Percentiles rank a stretch among this genome's conserved stretches.
These are phyloP conservation scores for Eonycteris spelaea DNA, from an alignment of 2,113 vertebrate species.

Conservation along the genomic window DNA sequence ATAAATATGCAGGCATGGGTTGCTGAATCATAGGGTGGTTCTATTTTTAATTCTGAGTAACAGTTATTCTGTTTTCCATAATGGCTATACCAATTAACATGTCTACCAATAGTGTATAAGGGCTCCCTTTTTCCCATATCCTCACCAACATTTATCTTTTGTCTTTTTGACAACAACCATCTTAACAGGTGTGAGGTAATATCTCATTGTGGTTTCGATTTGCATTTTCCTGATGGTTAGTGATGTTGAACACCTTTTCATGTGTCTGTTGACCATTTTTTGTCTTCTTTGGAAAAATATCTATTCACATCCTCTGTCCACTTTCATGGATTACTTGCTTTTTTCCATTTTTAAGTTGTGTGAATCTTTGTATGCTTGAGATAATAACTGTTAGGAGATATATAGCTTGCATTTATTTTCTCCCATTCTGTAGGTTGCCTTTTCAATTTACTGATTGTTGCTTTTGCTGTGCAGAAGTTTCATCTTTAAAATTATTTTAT, in stretches of 20 bases:
- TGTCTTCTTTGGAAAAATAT: not conserved
- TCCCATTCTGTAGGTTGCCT: too few species aligned
- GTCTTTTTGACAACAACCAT: not conserved
- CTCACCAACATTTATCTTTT: not conserved
- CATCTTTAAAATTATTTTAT: too few species aligned
- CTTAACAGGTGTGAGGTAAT: not conserved
- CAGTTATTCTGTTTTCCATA: not conserved
- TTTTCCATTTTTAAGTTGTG: too few species aligned
- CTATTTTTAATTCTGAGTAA: not conserved
- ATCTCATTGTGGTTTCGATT: not conserved
- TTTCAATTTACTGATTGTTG: not conserved
- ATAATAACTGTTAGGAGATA: too few species aligned
- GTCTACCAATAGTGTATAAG: not conserved
- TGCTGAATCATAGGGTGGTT: not conserved
- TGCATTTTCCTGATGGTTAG: not conserved
- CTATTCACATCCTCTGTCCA: not conserved
- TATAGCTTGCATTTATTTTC: too few species aligned
- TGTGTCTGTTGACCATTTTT: not conserved
- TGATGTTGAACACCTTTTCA: not conserved
- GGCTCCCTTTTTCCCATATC: not conserved
- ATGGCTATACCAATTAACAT: not conserved
- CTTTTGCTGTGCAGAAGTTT: not conserved
- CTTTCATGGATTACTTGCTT: not conserved
- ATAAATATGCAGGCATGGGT: not conserved
- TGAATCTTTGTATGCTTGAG: too few species aligned